These are phyloP conservation scores for Neoarius graeffei DNA, from an alignment of 2,113 vertebrate genomes.

Conservation along the genomic window DNA sequence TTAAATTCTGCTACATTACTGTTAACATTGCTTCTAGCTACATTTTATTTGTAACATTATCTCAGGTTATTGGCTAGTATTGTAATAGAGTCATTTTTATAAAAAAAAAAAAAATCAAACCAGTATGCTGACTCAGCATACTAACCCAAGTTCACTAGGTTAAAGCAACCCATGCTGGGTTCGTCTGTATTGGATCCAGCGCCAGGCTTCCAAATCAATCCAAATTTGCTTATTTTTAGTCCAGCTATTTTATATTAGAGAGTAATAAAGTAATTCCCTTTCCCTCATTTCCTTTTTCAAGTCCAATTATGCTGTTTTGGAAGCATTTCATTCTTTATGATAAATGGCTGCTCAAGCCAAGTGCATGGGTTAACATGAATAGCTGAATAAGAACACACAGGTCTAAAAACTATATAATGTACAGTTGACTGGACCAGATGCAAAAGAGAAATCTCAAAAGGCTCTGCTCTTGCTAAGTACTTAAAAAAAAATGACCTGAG, in stretches of 20 bases:
- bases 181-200: not conserved
- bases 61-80: not conserved
- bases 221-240: not conserved
- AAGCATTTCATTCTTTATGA: conserved; percentile 28
- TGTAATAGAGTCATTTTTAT: not conserved
- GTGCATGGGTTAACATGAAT: conserved; percentile 33
- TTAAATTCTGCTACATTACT: not conserved
- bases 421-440: not conserved
- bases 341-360: conserved; percentile 33
- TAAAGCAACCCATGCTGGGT: not conserved
- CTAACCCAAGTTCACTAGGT: not conserved
- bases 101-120: not conserved
- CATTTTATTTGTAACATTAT: not conserved
- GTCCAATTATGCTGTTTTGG: not conserved
- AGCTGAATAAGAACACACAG: conserved; percentile 12
- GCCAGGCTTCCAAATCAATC: not conserved
- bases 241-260: not conserved
- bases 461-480: conserved; percentile 22
- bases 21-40: not conserved
- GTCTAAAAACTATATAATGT: conserved; percentile 20
- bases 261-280: not conserved
- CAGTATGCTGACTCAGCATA: not conserved
- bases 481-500: conserved; percentile 24
- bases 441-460: conserved; percentile 9
- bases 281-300: not conserved